A percentile compares a stretch with the other conserved stretches of the same genome.
phyloP scores from a whole-genome alignment of 92 coral and sea anemone genomes.

The Actinernus sp. region DNA sequence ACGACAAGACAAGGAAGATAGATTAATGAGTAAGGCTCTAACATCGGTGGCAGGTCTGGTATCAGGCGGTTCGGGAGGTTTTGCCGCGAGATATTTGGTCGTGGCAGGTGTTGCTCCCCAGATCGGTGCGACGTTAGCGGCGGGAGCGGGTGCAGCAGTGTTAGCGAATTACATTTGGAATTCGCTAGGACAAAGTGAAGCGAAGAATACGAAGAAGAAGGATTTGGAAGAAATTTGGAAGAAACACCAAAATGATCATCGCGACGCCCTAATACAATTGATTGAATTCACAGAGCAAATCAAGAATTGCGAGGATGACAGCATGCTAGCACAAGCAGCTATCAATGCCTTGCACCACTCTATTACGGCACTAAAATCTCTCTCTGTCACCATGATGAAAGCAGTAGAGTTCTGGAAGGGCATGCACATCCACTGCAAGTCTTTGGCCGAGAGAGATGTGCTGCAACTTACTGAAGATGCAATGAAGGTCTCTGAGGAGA shows the following conservation, averaged over 20 bases:
- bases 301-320: conserved; percentile 50
- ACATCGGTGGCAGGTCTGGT: too few species aligned
- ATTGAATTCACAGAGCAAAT: conserved; percentile 61
- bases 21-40: background rate
- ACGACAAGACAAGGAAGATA: conserved; percentile 34
- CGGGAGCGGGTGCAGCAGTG: too few species aligned
- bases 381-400: conserved; percentile 66
- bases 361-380: conserved; percentile 64
- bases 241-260: conserved; percentile 35
- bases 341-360: conserved; percentile 68
- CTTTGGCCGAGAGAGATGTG: conserved; percentile 27
- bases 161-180: too few species aligned
- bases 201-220: too few species aligned
- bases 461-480: conserved; percentile 16
- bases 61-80: too few species aligned
- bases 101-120: too few species aligned
- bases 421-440: conserved; percentile 59
- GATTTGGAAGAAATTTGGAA: too few species aligned
- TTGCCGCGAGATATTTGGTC: too few species aligned
- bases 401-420: conserved; percentile 68
- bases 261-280: conserved; percentile 43
- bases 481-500: conserved; percentile 45
- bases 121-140: too few species aligned
- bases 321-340: conserved; percentile 49
- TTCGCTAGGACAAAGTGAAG: too few species aligned